These are phyloP conservation scores for Taurulus bubalis DNA, from an alignment of 2,113 vertebrate species.

Conservation along the genomic window DNA sequence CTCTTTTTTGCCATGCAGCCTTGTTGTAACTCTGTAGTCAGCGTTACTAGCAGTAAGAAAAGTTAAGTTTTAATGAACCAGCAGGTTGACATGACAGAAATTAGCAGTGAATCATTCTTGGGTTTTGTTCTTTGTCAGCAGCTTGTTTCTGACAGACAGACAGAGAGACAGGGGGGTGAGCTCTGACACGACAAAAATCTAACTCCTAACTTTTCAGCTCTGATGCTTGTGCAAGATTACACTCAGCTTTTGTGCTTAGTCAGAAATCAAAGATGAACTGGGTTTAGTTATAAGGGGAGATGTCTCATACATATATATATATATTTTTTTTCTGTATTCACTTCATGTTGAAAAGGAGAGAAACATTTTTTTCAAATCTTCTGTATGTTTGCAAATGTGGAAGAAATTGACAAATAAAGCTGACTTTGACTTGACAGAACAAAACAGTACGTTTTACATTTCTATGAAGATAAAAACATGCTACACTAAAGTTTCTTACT, in stretches of 20 bases:
- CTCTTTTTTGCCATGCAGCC: neutral
- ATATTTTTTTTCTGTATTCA: too few species aligned
- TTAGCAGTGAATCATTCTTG: slow-evolving; percentile 32
- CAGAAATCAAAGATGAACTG: slow-evolving; percentile 22
- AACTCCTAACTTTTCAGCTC: slow-evolving; percentile 4
- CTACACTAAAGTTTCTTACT: slow-evolving; percentile 12
- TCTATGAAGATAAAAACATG: slow-evolving; percentile 34
- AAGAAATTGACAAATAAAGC: too few species aligned
- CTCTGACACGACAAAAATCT: slow-evolving; percentile 7
- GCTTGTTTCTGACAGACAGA: slow-evolving; percentile 27
- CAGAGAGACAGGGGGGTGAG: neutral
- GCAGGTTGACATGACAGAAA: slow-evolving; percentile 39
- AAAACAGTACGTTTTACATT: slow-evolving; percentile 38
- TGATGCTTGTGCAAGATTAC: slow-evolving; percentile 6
- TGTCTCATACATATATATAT: slow-evolving; percentile 18
- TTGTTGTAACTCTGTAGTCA: slow-evolving; percentile 36
- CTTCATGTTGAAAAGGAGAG: too few species aligned
- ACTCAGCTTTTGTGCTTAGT: slow-evolving; percentile 41
- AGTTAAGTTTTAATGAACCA: slow-evolving; percentile 49
- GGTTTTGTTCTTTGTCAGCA: slow-evolving; percentile 56
- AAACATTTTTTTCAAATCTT: too few species aligned
- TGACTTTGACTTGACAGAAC: neutral
- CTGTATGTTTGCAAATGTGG: too few species aligned
- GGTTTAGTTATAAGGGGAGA: slow-evolving; percentile 4
- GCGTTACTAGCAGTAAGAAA: slow-evolving; percentile 29